Percentiles rank a stretch among this genome's conserved stretches.
phyloP scores from a whole-genome alignment of 2,888 invertebrate species.

The Desoria tigrina region DNA sequence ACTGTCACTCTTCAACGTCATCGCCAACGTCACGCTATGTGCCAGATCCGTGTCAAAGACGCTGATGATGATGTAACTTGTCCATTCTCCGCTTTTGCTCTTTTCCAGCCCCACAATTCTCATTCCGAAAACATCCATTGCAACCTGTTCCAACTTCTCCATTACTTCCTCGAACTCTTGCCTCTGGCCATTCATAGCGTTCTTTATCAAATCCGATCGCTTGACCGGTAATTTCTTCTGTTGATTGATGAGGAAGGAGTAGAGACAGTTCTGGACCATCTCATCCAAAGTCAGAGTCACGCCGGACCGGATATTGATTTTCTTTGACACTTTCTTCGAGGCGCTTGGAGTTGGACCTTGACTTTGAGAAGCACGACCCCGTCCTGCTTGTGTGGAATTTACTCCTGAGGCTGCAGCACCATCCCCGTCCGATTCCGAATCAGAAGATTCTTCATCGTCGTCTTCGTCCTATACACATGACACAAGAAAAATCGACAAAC shows the following conservation, averaged over 20 bases:
- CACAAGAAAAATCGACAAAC: too few relatives aligned
- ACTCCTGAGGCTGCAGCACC: constrained; percentile 2
- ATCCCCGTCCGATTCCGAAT: constrained; percentile 19
- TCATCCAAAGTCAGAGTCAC: constrained; percentile 37
- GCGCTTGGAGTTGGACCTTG: not conserved
- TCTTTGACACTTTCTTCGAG: not conserved
- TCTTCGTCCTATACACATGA: not conserved
- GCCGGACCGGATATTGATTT: constrained; percentile 7
- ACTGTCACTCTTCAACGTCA: constrained; percentile 28
- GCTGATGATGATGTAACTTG: constrained; percentile 41
- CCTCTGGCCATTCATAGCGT: constrained; percentile 45
- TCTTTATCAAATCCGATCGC: constrained; percentile 43
- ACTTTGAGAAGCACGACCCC: not conserved
- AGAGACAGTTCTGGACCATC: constrained; percentile 45
- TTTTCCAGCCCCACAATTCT: constrained; percentile 35
- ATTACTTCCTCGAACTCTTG: constrained; percentile 41
- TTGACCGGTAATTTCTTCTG: constrained; percentile 48
- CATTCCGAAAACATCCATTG: constrained; percentile 47
- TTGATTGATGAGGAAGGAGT: constrained; percentile 45
- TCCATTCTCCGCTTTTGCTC: constrained; percentile 16
- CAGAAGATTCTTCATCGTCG: not conserved
- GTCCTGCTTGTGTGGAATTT: not conserved
- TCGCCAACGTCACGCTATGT: constrained; percentile 33
- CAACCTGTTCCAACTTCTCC: constrained; percentile 27
- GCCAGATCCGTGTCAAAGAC: constrained; percentile 37